Evolutionary conservation across 2,888 invertebrate genomes (phyloP).

Genomic region (Melitaea athalia): DNA sequence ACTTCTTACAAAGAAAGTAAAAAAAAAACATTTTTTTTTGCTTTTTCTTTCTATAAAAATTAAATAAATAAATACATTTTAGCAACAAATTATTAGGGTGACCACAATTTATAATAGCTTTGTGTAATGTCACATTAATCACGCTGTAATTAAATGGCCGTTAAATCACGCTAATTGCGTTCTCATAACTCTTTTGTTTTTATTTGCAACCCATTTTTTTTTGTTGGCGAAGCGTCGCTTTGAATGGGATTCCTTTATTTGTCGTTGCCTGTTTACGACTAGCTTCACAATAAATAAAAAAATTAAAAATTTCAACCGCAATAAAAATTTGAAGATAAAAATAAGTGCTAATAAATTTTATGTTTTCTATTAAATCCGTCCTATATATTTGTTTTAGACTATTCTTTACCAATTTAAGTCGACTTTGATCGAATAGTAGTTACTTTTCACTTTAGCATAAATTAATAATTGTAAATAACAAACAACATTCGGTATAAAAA

Average conservation of each 20-base stretch:
- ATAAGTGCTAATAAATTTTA: conserved; percentile 2
- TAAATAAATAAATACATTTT: conserved; percentile 33
- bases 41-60: not conserved
- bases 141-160: conserved; percentile 76
- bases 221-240: conserved; percentile 58
- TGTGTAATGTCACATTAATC: conserved; percentile 74
- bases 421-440: too few relatives aligned
- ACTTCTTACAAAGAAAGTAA: not conserved
- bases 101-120: conserved; percentile 49
- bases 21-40: not conserved
- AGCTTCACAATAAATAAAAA: conserved; percentile 73
- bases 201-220: conserved; percentile 72
- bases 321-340: conserved; percentile 48
- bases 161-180: conserved; percentile 81
- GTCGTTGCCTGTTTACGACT: conserved; percentile 74
- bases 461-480: too few relatives aligned
- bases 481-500: too few relatives aligned
- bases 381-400: too few relatives aligned
- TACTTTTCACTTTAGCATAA: too few relatives aligned
- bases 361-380: not conserved
- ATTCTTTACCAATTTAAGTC: too few relatives aligned
- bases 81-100: conserved; percentile 37
- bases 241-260: conserved; percentile 80
- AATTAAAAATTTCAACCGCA: conserved; percentile 72
- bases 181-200: conserved; percentile 67